These are phyloP conservation scores for Eupithecia subfuscata DNA, from an alignment of 2,888 invertebrate species.

Conservation along the genomic window DNA sequence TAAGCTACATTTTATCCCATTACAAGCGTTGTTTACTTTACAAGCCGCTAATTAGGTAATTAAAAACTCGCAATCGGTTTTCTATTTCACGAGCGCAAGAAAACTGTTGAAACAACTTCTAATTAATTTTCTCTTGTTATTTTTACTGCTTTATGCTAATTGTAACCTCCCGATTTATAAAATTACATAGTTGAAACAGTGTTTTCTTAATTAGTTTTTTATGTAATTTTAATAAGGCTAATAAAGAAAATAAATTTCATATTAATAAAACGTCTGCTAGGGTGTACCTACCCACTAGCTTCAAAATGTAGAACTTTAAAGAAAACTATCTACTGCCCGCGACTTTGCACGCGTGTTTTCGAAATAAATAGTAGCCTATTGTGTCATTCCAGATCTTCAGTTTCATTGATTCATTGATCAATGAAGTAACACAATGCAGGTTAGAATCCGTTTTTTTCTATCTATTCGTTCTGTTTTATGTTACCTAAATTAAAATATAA, in stretches of 20 bases:
- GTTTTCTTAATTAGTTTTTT: background rate
- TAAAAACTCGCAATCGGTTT: conserved; percentile 21
- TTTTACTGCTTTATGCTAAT: conserved; percentile 1
- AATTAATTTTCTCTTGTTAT: conserved; percentile 19
- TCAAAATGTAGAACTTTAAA: background rate
- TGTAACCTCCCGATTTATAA: background rate
- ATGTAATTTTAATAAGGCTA: too few relatives aligned
- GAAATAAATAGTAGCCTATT: background rate
- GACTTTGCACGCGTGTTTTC: background rate
- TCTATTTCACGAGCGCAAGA: conserved; percentile 13
- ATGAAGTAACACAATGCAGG: too few relatives aligned
- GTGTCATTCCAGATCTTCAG: too few relatives aligned
- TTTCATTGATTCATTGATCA: too few relatives aligned
- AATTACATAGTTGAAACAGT: background rate
- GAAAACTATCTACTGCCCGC: background rate
- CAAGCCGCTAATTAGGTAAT: conserved; percentile 7
- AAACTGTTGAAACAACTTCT: conserved; percentile 10
- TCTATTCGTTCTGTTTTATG: too few relatives aligned
- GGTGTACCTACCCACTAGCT: background rate
- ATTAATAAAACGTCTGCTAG: too few relatives aligned
- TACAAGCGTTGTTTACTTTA: background rate
- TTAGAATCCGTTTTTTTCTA: too few relatives aligned
- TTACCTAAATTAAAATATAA: too few relatives aligned
- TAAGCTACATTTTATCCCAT: background rate
- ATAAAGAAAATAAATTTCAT: too few relatives aligned